Percentiles rank a stretch among this genome's conserved stretches.
phyloP scores from a whole-genome alignment of 2,113 vertebrate species.

The Fukomys damarensis region DNA sequence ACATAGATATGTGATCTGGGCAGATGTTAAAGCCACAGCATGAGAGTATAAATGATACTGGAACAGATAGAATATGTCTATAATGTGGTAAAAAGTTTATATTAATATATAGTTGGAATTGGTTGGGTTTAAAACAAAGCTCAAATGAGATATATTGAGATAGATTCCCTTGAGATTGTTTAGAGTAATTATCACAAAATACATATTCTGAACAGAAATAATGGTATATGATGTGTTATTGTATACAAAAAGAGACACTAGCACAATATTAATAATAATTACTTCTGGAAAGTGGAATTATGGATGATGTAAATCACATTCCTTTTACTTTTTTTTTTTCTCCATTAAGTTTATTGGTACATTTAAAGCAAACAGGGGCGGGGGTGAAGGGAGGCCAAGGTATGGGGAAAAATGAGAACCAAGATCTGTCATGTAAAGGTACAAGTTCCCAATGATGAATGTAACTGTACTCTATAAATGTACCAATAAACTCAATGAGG shows the following conservation, averaged over 20 bases:
- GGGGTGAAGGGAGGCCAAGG: no score
- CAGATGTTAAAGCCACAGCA: not conserved
- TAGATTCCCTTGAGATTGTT: not conserved
- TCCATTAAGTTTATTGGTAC: no score
- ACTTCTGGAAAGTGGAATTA: not conserved
- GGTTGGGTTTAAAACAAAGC: not conserved
- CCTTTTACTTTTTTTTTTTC: no score
- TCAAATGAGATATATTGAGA: not conserved
- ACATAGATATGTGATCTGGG: not conserved
- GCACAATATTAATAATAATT: not conserved
- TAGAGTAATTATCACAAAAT: not conserved
- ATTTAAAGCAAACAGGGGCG: no score
- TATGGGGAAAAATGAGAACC: no score
- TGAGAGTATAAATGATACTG: not conserved
- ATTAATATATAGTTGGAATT: not conserved
- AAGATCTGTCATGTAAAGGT: no score
- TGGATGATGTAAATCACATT: no score
- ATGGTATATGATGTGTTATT: not conserved
- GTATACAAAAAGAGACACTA: not conserved
- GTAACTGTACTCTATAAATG: no score
- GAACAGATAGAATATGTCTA: not conserved
- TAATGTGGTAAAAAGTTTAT: not conserved
- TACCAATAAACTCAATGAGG: no score
- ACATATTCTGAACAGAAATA: not conserved
- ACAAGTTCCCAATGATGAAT: no score